Evolutionary conservation across 1,140 invertebrate species (phyloP).

Genomic region (Brachionus asplanchnoidis): DNA sequence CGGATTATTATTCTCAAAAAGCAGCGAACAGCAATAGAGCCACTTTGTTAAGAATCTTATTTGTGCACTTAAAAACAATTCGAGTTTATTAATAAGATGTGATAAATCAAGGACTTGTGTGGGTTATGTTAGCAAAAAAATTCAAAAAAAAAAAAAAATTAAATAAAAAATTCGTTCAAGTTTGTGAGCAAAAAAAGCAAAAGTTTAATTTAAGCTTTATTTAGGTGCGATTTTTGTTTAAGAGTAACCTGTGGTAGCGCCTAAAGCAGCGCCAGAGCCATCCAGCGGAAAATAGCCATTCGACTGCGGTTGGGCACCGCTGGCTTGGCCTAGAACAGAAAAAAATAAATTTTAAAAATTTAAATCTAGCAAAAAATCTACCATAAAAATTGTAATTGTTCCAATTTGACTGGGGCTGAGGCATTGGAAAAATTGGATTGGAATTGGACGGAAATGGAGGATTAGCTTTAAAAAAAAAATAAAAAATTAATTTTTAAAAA

Average conservation of each 20-base stretch:
- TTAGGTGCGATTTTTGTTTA: background rate
- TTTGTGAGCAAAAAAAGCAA: background rate
- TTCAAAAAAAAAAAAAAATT: background rate
- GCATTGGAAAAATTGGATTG: background rate
- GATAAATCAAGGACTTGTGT: background rate
- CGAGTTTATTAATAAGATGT: background rate
- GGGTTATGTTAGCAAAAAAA: background rate
- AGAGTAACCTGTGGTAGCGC: constrained; percentile 11
- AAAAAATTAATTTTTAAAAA: background rate
- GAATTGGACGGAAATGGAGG: background rate
- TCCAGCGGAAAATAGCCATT: constrained; percentile 3
- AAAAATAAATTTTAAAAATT: background rate
- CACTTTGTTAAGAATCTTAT: background rate
- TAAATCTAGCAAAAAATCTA: background rate
- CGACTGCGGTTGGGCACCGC: background rate
- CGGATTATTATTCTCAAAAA: background rate
- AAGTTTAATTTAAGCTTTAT: background rate
- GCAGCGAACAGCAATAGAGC: background rate
- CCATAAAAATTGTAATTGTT: constrained; percentile 29
- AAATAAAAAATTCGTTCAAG: background rate
- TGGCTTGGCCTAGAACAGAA: background rate
- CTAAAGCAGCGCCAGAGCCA: background rate
- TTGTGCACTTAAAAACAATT: background rate
- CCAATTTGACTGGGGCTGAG: background rate
- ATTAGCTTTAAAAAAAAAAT: background rate